Base-by-base conservation (phyloP, 2,888 invertebrate genomes). In the Dicycla oo region DNA sequence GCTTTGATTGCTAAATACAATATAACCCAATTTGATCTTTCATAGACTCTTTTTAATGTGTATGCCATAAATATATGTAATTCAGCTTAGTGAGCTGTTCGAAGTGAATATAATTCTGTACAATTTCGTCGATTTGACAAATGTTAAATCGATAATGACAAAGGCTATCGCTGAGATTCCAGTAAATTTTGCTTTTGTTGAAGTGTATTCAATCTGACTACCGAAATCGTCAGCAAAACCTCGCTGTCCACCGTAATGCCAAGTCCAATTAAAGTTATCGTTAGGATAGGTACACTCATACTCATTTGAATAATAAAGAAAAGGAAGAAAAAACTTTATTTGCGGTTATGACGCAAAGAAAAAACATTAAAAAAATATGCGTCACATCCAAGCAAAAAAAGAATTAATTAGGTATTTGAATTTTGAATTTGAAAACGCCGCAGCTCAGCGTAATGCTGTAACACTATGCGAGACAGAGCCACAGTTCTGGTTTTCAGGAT, bases 51-150 rank as follows among this genome's bases (percentile, higher is more conserved):
- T 34, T 5, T 43, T 54, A 54, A 47, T 26, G 30, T 53, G 43
- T 26, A 15, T 45, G 34, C 43, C 18, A 45, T 69, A 15, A 69
- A 69, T 38, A 54, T 38, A 69, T 38, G 45, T 38, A 45, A 69
- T 69, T 53, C 34, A 54, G 26, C 3, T 34, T 69, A 54, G 23
- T 20, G 30, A 54, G 7, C 0, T 26, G 34, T 45, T 23, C 1
- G 6, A 45, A 66, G 53, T 23, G 4, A 34, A 18, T 53, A 54
- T 34, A 15, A 43, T 69, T n/a, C 18, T 23, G 11, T 26, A 45
- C 53, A 20, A 34, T 53, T 18, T 43, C 45, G 23, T 64, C 3
- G 15, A 56, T 66, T 56, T 8, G 20, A 40, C 15, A 18, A 13
- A 20, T n/a, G n/a, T n/a, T n/a, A n/a, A n/a, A n/a, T n/a, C n/a